A percentile compares a stretch with the other conserved stretches of the same genome.
Conservation (phyloP, 2,797 vertebrate species). For the Lemur catta region DNA sequence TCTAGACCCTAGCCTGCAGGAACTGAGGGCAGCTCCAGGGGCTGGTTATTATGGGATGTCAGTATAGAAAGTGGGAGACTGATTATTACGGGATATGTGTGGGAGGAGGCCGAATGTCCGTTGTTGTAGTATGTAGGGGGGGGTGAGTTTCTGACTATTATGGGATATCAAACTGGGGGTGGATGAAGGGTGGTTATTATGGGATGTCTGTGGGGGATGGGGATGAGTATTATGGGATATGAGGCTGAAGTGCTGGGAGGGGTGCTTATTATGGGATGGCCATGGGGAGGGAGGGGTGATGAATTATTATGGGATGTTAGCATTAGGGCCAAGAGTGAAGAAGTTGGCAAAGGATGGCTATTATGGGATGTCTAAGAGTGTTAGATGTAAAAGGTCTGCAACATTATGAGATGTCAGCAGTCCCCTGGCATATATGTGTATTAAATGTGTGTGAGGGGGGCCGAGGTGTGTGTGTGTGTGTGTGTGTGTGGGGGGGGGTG, state of each 20-base stretch:
- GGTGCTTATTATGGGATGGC: conserved; percentile 85
- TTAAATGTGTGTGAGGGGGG: neutral
- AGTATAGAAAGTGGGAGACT: conserved; percentile 69
- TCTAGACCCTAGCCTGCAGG: conserved; percentile 50
- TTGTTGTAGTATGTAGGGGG: conserved; percentile 61
- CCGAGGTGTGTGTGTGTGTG: neutral
- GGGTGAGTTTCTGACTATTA: conserved; percentile 81
- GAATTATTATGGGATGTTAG: conserved; percentile 83
- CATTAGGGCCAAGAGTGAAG: conserved; percentile 73
- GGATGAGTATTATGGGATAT: conserved; percentile 86
- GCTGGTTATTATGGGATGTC: conserved; percentile 71
- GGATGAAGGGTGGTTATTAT: conserved; percentile 78
- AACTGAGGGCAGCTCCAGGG: conserved; percentile 58
- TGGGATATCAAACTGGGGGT: conserved; percentile 83
- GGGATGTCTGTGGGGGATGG: conserved; percentile 78
- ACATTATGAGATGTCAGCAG: conserved; percentile 60
- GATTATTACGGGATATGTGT: conserved; percentile 73
- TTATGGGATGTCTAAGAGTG: conserved; percentile 72
- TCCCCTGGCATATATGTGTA: conserved; percentile 39
- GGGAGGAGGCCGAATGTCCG: conserved; percentile 77
- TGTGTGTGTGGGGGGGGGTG: conserved; percentile 22
- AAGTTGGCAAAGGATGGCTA: conserved; percentile 77
- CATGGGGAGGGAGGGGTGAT: conserved; percentile 81
- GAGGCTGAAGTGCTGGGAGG: conserved; percentile 70
- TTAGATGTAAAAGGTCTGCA: conserved; percentile 64